These are phyloP conservation scores for Rutpela maculata DNA, from an alignment of 2,888 invertebrate genomes.

Conservation along the genomic window DNA sequence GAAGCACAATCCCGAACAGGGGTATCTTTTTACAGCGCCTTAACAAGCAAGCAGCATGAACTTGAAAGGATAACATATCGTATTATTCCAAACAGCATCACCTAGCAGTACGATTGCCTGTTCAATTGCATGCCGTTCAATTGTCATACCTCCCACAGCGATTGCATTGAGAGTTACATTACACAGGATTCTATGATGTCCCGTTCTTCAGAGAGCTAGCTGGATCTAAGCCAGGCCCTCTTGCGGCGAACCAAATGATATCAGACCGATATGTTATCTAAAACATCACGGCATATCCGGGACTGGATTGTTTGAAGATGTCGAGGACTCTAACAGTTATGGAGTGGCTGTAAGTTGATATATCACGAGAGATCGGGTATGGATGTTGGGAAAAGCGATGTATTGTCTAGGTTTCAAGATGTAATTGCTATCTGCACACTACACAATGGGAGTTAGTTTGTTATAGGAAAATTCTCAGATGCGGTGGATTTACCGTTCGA, in stretches of 20 bases:
- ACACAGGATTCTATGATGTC: constrained; percentile 39
- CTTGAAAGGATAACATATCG: constrained; percentile 30
- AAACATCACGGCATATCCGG: constrained; percentile 35
- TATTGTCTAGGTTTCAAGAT: constrained; percentile 27
- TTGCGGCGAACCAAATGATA: constrained; percentile 39
- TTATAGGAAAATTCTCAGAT: constrained; percentile 13
- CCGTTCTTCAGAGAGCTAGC: constrained; percentile 3
- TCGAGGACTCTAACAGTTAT: constrained; percentile 32
- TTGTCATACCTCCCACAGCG: constrained; percentile 54
- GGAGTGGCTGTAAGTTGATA: constrained; percentile 36
- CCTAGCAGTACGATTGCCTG: constrained; percentile 48
- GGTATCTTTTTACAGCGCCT: constrained; percentile 35
- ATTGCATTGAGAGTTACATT: constrained; percentile 46
- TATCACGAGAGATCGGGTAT: constrained; percentile 1
- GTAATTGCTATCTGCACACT: constrained; percentile 23
- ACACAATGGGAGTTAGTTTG: not conserved
- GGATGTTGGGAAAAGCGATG: not conserved
- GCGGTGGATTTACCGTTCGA: not conserved
- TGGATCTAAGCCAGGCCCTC: constrained; percentile 38
- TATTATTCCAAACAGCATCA: constrained; percentile 32
- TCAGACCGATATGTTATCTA: constrained; percentile 39
- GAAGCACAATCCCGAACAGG: constrained; percentile 16
- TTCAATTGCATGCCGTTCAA: constrained; percentile 58
- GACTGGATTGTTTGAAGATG: constrained; percentile 41
- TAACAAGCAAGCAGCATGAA: constrained; percentile 8